These are phyloP conservation scores for Rostratula benghalensis DNA, from an alignment of 2,113 vertebrate genomes.

Conservation along the genomic window DNA sequence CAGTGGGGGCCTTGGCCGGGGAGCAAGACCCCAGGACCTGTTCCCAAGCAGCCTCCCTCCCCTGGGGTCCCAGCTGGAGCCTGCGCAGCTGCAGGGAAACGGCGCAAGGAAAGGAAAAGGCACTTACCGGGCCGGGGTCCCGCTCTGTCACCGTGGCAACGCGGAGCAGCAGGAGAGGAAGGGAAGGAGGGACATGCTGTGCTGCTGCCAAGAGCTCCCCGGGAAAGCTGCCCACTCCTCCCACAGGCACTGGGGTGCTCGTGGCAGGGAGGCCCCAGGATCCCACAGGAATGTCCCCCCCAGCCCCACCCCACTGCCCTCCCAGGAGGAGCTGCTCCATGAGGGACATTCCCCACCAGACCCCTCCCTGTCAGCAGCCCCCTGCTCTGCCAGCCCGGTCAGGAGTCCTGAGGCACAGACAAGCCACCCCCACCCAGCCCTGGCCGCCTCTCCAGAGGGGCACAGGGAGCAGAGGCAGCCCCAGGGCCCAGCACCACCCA, in stretches of 20 bases:
- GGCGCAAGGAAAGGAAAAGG: neutral
- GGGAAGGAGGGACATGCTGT: neutral
- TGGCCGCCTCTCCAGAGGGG: neutral
- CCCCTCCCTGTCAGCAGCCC: neutral
- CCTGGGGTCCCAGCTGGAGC: accelerated
- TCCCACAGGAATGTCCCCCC: neutral
- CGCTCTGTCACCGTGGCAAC: conserved; percentile 66
- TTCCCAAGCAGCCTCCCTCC: accelerated
- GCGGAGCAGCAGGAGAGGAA: neutral
- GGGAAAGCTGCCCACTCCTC: neutral
- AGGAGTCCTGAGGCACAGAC: neutral
- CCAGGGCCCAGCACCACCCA: accelerated
- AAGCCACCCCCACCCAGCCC: neutral
- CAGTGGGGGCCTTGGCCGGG: accelerated
- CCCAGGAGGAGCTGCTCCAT: neutral
- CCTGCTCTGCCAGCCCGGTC: accelerated
- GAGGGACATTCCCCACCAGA: neutral
- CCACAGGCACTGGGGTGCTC: accelerated
- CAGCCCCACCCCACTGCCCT: neutral
- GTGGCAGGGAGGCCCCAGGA: neutral
- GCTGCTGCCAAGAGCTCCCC: neutral
- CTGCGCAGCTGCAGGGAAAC: neutral
- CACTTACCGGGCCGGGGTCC: conserved; percentile 75
- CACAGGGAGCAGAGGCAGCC: neutral
- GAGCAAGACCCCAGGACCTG: neutral